Percentiles rank a stretch among this genome's conserved stretches.
These are phyloP conservation scores for Carassius gibelio DNA, from an alignment of 2,113 vertebrate genomes.

Conservation along the genomic window DNA sequence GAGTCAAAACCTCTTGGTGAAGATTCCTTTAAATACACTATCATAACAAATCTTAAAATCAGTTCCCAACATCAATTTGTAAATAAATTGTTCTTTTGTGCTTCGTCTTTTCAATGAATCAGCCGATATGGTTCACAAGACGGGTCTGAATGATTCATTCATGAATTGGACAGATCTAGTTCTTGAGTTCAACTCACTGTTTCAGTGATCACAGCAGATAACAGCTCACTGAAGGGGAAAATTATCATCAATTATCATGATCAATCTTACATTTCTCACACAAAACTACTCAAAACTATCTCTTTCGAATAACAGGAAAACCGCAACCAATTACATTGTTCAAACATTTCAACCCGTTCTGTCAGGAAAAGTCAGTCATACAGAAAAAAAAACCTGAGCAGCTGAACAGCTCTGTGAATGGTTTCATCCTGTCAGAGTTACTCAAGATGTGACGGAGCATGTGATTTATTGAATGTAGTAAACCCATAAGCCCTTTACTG, in stretches of 20 bases:
- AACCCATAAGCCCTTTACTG: too few species aligned
- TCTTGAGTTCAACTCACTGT: background rate
- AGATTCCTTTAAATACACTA: background rate
- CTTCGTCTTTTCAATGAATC: background rate
- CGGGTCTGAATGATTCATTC: constrained; percentile 1
- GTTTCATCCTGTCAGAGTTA: too few species aligned
- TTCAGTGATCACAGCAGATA: background rate
- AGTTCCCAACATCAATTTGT: background rate
- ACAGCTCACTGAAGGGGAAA: background rate
- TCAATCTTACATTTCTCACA: background rate
- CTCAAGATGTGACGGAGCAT: too few species aligned
- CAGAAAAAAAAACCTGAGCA: background rate
- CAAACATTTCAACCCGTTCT: background rate
- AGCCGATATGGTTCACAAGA: background rate
- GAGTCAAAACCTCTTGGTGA: too few species aligned
- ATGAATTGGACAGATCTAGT: background rate
- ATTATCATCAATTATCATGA: background rate
- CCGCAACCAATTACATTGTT: background rate
- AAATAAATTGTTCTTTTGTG: background rate
- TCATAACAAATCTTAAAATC: background rate
- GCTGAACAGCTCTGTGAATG: too few species aligned
- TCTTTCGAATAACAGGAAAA: background rate
- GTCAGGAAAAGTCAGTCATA: background rate
- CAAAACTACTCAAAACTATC: background rate
- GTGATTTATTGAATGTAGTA: too few species aligned